phyloP scores from a whole-genome alignment of 2,113 vertebrate species.

The Picathartes gymnocephalus region DNA sequence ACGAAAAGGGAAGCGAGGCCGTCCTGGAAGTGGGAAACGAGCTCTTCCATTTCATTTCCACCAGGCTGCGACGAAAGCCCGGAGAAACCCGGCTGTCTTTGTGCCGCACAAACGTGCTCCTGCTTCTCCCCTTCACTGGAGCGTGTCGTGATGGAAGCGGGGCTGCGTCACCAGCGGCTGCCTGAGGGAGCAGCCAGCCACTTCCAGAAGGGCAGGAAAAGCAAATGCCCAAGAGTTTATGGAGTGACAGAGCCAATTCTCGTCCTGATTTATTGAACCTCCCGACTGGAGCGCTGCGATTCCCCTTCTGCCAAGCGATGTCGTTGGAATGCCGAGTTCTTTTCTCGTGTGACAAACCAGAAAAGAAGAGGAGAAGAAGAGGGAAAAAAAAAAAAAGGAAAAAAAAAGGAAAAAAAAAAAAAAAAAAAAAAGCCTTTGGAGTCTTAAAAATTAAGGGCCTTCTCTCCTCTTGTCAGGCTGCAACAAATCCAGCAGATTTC shows the following conservation, averaged over 20 bases:
- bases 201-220: slow-evolving; percentile 48
- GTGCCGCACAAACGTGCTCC: not conserved
- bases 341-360: slow-evolving; percentile 58
- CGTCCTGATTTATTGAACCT: slow-evolving; percentile 63
- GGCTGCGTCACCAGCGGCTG: slow-evolving; percentile 21
- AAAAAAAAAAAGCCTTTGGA: not conserved
- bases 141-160: not conserved
- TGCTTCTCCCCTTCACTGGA: not conserved
- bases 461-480: not conserved
- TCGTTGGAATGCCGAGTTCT: slow-evolving; percentile 62
- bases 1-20: not conserved
- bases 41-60: not conserved
- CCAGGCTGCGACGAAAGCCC: not conserved
- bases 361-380: not conserved
- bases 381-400: not conserved
- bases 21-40: not conserved
- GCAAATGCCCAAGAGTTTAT: slow-evolving; percentile 61
- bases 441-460: slow-evolving; percentile 18
- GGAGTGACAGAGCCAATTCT: slow-evolving; percentile 58
- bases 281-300: slow-evolving; percentile 26
- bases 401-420: not conserved
- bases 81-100: accelerated
- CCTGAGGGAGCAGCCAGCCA: slow-evolving; percentile 12
- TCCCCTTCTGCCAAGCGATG: slow-evolving; percentile 57
- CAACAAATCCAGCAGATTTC: not conserved